Conservation (phyloP, 2,113 vertebrate species). For the Polypterus bichir region DNA sequence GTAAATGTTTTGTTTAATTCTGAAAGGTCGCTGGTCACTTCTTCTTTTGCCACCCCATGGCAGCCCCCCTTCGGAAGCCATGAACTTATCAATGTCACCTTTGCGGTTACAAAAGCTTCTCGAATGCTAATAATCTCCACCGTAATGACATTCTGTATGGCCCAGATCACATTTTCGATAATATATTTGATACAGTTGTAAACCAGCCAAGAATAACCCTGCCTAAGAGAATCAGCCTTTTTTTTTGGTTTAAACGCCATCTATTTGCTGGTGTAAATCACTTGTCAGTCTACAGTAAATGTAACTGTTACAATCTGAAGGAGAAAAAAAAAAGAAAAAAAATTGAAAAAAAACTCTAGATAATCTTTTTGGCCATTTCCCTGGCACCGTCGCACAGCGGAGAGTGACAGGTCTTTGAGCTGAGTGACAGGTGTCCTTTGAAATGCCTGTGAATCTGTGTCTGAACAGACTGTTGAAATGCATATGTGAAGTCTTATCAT, state of each 20-base stretch:
- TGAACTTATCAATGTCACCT: conserved; percentile 74
- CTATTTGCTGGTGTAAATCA: conserved; percentile 88
- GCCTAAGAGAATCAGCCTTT: conserved; percentile 68
- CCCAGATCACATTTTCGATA: conserved; percentile 76
- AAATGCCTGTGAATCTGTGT: conserved; percentile 85
- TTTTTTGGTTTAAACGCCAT: conserved; percentile 66
- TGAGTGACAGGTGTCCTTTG: conserved; percentile 99
- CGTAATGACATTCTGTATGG: conserved; percentile 60
- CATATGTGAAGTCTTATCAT: conserved; percentile 98
- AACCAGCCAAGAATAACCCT: conserved; percentile 63
- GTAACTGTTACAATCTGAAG: conserved; percentile 79
- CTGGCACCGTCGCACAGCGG: conserved; percentile 66
- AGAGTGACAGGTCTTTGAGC: conserved; percentile 94
- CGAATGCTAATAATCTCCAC: conserved; percentile 55
- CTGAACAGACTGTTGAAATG: conserved; percentile 98
- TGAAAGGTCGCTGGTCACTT: conserved; percentile 9
- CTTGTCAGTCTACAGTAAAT: conserved; percentile 86
- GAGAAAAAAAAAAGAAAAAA: conserved; percentile 42
- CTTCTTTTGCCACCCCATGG: conserved; percentile 13
- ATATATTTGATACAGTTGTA: conserved; percentile 78
- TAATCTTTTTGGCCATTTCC: conserved; percentile 90
- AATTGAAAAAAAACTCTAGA: conserved; percentile 74
- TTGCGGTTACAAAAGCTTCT: conserved; percentile 61
- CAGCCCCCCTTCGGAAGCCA: conserved; percentile 35
- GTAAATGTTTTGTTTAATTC: conserved; percentile 25